Evolutionary conservation across 2,797 vertebrate genomes (phyloP).

Genomic region (Echeneis naucrates): DNA sequence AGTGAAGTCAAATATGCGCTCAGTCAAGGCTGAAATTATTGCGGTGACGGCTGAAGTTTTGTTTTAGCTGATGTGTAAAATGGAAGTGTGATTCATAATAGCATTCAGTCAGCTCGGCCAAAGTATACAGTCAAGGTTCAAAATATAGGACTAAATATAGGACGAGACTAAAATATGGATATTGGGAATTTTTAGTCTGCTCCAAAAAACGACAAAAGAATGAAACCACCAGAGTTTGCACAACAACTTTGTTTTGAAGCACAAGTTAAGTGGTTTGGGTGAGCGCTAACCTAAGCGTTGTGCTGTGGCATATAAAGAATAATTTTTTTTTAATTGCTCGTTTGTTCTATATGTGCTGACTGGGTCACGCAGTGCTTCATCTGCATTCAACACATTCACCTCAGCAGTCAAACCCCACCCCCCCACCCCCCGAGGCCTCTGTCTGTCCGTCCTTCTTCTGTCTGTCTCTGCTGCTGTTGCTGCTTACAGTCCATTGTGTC

Average conservation of each 20-base stretch:
- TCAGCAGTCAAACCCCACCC: conserved; percentile 51
- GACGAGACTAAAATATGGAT: background rate
- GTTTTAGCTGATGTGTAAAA: background rate
- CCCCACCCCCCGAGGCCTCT: conserved; percentile 43
- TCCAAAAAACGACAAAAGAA: background rate
- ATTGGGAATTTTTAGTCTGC: background rate
- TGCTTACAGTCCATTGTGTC: conserved; percentile 61
- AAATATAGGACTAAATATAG: no score
- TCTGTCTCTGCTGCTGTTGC: conserved; percentile 15
- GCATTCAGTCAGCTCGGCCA: background rate
- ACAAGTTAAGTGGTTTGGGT: no score
- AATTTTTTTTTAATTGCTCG: background rate
- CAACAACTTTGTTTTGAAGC: background rate
- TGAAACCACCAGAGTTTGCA: background rate
- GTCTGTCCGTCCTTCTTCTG: conserved; percentile 26
- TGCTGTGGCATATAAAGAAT: no score
- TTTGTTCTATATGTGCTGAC: conserved; percentile 5
- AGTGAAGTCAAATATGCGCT: background rate
- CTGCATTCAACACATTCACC: conserved; percentile 49
- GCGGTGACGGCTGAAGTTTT: background rate
- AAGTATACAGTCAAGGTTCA: background rate
- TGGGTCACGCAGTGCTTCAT: conserved; percentile 33
- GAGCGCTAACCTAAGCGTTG: background rate
- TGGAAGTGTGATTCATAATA: background rate
- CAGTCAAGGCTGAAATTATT: no score